Evolutionary conservation across 2,113 vertebrate genomes (phyloP), one percentile per base, ranked within the genome.

Genomic region (Aspiorhynchus laticeps): DNA sequence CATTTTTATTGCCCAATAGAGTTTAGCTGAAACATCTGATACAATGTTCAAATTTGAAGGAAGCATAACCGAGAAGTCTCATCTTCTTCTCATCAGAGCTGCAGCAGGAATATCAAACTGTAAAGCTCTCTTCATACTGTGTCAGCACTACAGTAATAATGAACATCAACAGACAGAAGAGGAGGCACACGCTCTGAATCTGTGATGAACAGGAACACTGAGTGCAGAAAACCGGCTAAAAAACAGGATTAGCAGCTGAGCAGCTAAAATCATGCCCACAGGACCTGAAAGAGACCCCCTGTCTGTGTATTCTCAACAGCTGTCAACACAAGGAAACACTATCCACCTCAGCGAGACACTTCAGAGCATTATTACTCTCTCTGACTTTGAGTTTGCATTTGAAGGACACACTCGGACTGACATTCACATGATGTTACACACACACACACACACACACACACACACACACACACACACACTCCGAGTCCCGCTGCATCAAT

Each of bases 211-310:
- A 7, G 17, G 36, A 71, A 48, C 59, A 73, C 73, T 43, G 79
- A 76, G 59, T 75, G 9, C 46, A 3, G 56, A 65, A 48, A 53
- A 46, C 17, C 5, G 14, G 33, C 21, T 17, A n/a, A 80, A 77
- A 61, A 41, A 80, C 53, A 80, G 53, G 24, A 80, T 63, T 41
- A 80, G 7, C 21, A 19, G 79, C 7, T 9, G 11, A 61, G 59
- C 31, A 63, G 61, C 31, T 38, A 11, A 71, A 71, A 38, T 11
- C 67, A 21, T 10, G 17, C 2, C 8, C 65, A 88, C 84, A 17
- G 46, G 84, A 88, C 84, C 87, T 61, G 61, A 78, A 33, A 59
- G 84, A 88, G 41, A 84, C 38, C 75, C 75, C 31, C 65, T 14
- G 69, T 48, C 9, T 24, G 38, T 63, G 26, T 41, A 15, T 36